Evolutionary conservation across 64 coral and sea anemone species (phyloP), one percentile per base, ranked within the genome.

Genomic region (Actinia tenebrosa): DNA sequence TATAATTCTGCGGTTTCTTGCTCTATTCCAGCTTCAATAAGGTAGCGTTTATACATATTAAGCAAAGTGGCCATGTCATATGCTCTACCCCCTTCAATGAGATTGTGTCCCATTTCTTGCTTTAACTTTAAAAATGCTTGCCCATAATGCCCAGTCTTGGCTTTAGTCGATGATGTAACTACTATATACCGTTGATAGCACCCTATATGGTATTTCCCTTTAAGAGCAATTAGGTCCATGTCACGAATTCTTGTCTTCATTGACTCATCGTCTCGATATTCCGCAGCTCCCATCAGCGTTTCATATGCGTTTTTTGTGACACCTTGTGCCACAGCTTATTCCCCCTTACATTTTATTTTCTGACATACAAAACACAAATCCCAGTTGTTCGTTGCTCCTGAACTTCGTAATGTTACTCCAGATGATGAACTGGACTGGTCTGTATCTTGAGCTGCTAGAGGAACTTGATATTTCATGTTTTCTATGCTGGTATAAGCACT

Each of bases 401-500:
- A 44, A 80, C 86, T 88, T 79, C 72, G 4, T 56, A 80, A 80
- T 14, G 45, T 50, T 19, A 30, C 3, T 20, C 30, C 30, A 37
- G 44, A 26, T 86, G 63, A 52, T 45, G 71, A 20, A 50, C 6
- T 8, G 13, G 44, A 88, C 60, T 56, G 86, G 22, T 23, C 52
- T 37, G 23, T 58, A 6, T 79, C 68, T 79, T 88, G 86, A 54
- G 71, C 4, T 20, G 86, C 19, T 20, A 6, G 68, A 30, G n/a
- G 53, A 59, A 56, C 86, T 11, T 88, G 69, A 30, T 79, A 79
- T 88, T 43, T 88, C 79, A 88, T 54, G 80, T 79, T 88, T 56
- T 88, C n/a, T 60, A 19, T 88, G 54, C 86, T 88, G 17, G 72
- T 88, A 54, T 79, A 79, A 71, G 86, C 30, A 53, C 86, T 88